Evolutionary conservation across 1,140 invertebrate genomes (phyloP).

Genomic region (Macrotrachela quadricornifera): DNA sequence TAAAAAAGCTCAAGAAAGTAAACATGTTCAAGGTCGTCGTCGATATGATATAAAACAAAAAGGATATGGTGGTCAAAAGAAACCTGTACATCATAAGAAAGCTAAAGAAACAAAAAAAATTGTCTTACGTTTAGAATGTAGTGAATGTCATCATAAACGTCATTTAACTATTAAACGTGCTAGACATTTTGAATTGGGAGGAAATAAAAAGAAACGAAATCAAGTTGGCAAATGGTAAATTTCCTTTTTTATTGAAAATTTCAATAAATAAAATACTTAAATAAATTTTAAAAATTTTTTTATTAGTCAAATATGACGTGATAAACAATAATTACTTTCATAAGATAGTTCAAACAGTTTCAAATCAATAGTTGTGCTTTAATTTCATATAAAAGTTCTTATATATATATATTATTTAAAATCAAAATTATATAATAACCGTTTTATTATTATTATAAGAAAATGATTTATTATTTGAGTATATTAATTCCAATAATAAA

Average conservation of each 20-base stretch:
- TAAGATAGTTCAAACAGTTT: too few relatives aligned
- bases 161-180: conserved; percentile 89
- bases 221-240: conserved; percentile 5
- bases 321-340: too few relatives aligned
- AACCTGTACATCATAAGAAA: conserved; percentile 99
- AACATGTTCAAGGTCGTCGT: conserved; percentile 39
- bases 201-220: conserved; percentile 71
- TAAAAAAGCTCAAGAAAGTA: conserved; percentile 80
- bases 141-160: conserved; percentile 87
- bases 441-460: too few relatives aligned
- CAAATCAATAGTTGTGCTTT: too few relatives aligned
- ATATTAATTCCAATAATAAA: too few relatives aligned
- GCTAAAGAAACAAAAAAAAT: conserved; percentile 99
- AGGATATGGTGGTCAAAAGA: conserved; percentile 97
- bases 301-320: too few relatives aligned
- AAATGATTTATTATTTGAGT: too few relatives aligned
- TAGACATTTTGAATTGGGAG: conserved; percentile 98
- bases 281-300: too few relatives aligned
- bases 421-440: too few relatives aligned
- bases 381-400: too few relatives aligned
- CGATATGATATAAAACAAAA: conserved; percentile 97
- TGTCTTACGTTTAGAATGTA: conserved; percentile 93
- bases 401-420: too few relatives aligned
- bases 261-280: too few relatives aligned
- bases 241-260: background rate